These are phyloP conservation scores for Phyto melanocephala DNA, from an alignment of 2,888 invertebrate species.

Conservation along the genomic window DNA sequence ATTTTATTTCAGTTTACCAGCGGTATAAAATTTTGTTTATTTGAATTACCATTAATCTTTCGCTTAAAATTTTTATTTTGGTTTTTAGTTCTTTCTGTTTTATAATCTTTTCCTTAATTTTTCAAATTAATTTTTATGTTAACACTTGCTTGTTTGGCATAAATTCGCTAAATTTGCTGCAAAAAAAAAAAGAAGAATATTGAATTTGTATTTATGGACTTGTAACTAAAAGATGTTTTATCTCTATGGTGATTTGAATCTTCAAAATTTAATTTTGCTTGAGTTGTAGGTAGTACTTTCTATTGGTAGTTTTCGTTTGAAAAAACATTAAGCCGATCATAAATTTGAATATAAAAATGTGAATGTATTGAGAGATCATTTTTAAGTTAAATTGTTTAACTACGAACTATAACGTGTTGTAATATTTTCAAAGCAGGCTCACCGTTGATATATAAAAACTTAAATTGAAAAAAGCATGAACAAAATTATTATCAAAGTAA, in stretches of 20 bases:
- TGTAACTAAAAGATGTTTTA: neutral
- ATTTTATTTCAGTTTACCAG: neutral
- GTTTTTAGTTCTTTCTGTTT: neutral
- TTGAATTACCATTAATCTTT: slow-evolving; percentile 11
- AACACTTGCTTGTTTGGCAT: neutral
- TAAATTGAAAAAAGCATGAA: too few species aligned
- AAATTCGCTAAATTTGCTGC: slow-evolving; percentile 24
- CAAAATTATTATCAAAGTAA: too few species aligned
- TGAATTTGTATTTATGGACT: neutral
- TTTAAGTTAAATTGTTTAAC: too few species aligned
- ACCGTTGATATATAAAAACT: too few species aligned
- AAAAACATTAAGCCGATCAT: too few species aligned
- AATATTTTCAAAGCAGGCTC: too few species aligned
- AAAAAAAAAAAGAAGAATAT: neutral
- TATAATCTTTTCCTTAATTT: neutral
- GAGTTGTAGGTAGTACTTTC: neutral
- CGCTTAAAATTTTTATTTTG: neutral
- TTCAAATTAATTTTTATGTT: slow-evolving; percentile 1
- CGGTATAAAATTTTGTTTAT: slow-evolving; percentile 2
- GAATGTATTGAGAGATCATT: too few species aligned
- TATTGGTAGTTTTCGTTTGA: neutral
- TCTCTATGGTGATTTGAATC: neutral
- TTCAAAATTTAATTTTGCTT: neutral
- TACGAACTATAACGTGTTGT: too few species aligned
- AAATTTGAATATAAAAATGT: too few species aligned